Percentiles rank a stretch among this genome's conserved stretches.
Conservation (phyloP, 30 jellyfish, hydroid and myxozoan genomes). For the Sanderia malayensis region DNA sequence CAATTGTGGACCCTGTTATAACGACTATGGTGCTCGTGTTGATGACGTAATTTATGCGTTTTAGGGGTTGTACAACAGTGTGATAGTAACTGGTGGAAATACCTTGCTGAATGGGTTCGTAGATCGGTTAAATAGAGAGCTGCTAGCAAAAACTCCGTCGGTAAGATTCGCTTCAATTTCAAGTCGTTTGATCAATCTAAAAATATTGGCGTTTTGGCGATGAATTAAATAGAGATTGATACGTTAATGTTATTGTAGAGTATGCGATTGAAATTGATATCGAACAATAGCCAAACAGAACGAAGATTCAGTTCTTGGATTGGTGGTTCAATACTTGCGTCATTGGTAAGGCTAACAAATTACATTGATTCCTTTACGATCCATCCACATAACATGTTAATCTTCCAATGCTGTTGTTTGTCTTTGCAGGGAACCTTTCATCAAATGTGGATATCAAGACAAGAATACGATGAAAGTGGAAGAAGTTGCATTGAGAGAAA, state of each 20-base stretch:
- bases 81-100: conserved; percentile 96
- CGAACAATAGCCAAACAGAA: conserved; percentile 88
- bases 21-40: too few relatives aligned
- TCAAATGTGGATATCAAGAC: conserved; percentile 96
- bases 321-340: conserved; percentile 98
- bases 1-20: too few relatives aligned
- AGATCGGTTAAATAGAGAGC: conserved; percentile 94
- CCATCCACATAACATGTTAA: too few relatives aligned
- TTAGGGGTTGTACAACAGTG: conserved; percentile 95
- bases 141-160: conserved; percentile 89
- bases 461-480: conserved; percentile 92
- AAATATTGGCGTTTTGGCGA: too few relatives aligned
- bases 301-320: conserved; percentile 98
- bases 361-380: too few relatives aligned
- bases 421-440: conserved; percentile 90
- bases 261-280: conserved; percentile 92
- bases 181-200: too few relatives aligned
- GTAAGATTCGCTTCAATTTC: too few relatives aligned
- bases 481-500: conserved; percentile 79
- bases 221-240: too few relatives aligned
- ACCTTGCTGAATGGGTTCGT: conserved; percentile 91
- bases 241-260: conserved; percentile 78
- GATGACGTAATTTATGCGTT: too few relatives aligned
- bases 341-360: conserved; percentile 91
- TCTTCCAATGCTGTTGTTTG: too few relatives aligned